Percentiles rank a stretch among this genome's conserved stretches.
Conservation (phyloP, 2,797 vertebrate genomes). For the Sebastes hubbsi region DNA sequence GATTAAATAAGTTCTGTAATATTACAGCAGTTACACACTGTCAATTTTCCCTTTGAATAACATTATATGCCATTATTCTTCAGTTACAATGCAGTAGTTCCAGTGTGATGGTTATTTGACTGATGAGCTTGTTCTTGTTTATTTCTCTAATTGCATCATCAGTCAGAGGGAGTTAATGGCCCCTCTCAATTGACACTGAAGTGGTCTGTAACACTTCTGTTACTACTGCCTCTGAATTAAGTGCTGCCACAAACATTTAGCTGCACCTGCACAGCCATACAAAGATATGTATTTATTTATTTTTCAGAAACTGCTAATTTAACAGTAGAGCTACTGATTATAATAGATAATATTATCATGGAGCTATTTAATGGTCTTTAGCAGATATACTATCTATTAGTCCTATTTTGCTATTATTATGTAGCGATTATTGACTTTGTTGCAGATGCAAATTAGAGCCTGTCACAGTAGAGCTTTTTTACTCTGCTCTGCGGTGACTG, state of each 20-base stretch:
- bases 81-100: not conserved
- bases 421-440: constrained; percentile 25
- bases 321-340: not conserved
- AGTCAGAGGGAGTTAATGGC: constrained; percentile 67
- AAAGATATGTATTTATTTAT: not conserved
- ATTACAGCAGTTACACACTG: not conserved
- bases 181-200: constrained; percentile 53
- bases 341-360: not conserved
- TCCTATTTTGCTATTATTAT: not conserved
- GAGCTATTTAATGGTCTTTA: not conserved
- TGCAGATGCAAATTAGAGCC: constrained; percentile 4
- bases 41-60: no score
- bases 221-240: constrained; percentile 13
- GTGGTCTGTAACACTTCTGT: constrained; percentile 49
- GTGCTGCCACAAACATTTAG: constrained; percentile 33
- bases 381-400: not conserved
- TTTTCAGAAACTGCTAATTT: not conserved
- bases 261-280: constrained; percentile 10
- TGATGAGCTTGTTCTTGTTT: constrained; percentile 68
- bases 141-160: constrained; percentile 72
- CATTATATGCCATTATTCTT: no score
- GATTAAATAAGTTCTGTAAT: constrained; percentile 21
- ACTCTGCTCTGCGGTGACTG: not conserved
- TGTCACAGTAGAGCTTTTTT: constrained; percentile 24
- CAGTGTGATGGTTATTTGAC: constrained; percentile 56